phyloP scores from a whole-genome alignment of 2,888 invertebrate species.

The Sericinus montela region DNA sequence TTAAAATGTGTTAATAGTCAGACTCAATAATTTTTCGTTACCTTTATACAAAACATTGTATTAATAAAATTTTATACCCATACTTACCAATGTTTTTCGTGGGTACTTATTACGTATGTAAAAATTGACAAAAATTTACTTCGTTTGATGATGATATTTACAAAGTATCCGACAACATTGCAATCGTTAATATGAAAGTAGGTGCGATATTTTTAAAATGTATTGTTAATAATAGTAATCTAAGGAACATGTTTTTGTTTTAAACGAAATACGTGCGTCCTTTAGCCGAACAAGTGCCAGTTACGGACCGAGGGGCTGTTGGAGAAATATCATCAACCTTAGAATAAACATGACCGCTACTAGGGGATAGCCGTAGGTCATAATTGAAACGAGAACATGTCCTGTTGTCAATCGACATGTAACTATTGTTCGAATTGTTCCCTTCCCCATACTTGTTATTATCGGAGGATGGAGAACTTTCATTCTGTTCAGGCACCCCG shows the following conservation, averaged over 20 bases:
- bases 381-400: constrained; percentile 77
- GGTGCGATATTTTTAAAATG: constrained; percentile 23
- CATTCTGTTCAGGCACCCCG: constrained; percentile 76
- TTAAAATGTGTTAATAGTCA: constrained; percentile 59
- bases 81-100: constrained; percentile 30
- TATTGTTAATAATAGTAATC: constrained; percentile 19
- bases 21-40: constrained; percentile 65
- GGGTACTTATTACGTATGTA: constrained; percentile 61
- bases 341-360: constrained; percentile 75
- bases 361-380: constrained; percentile 74
- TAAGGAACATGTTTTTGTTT: constrained; percentile 31
- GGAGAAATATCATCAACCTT: constrained; percentile 75
- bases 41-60: constrained; percentile 66
- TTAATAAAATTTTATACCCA: constrained; percentile 44
- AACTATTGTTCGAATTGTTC: constrained; percentile 83
- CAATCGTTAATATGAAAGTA: constrained; percentile 1
- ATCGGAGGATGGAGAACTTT: constrained; percentile 77
- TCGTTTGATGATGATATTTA: constrained; percentile 16
- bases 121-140: constrained; percentile 59
- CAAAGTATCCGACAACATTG: constrained; percentile 7
- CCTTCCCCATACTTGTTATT: constrained; percentile 82
- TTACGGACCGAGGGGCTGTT: constrained; percentile 58
- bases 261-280: constrained; percentile 74
- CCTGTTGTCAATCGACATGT: constrained; percentile 82
- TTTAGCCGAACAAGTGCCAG: constrained; percentile 53